These are phyloP conservation scores for Platyura marginata DNA, from an alignment of 1,140 invertebrate genomes.

Conservation along the genomic window DNA sequence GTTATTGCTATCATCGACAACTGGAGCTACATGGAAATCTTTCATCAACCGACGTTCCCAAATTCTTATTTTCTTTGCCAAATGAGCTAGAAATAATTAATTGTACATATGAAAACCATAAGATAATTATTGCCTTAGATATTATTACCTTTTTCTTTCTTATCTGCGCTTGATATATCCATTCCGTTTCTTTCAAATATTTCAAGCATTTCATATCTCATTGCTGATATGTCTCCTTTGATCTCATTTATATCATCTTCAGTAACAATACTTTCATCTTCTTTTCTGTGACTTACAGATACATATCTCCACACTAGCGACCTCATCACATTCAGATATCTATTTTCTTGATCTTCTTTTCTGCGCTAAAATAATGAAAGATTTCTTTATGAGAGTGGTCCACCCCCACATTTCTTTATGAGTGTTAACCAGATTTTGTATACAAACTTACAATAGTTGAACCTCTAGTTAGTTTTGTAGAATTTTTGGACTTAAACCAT, in stretches of 20 bases:
- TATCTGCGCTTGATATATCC: conserved; percentile 49
- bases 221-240: conserved; percentile 67
- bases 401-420: too few relatives aligned
- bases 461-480: conserved; percentile 45
- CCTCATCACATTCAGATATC: conserved; percentile 61
- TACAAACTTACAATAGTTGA: conserved; percentile 34
- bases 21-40: conserved; percentile 64
- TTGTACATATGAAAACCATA: too few relatives aligned
- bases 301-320: conserved; percentile 73
- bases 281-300: conserved; percentile 53
- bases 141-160: conserved; percentile 43
- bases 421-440: too few relatives aligned
- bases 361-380: conserved; percentile 13
- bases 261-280: conserved; percentile 58
- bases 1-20: conserved; percentile 25
- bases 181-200: conserved; percentile 62
- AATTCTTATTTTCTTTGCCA: conserved; percentile 55
- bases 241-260: conserved; percentile 88
- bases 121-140: too few relatives aligned
- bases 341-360: conserved; percentile 37
- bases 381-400: too few relatives aligned
- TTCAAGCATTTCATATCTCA: conserved; percentile 69
- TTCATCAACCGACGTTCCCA: conserved; percentile 72
- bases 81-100: conserved; percentile 3
- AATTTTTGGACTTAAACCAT: conserved; percentile 41